A percentile compares a stretch with the other conserved stretches of the same genome.
Evolutionary conservation across 2,113 vertebrate species (phyloP).

Genomic region (Nicator chloris): DNA sequence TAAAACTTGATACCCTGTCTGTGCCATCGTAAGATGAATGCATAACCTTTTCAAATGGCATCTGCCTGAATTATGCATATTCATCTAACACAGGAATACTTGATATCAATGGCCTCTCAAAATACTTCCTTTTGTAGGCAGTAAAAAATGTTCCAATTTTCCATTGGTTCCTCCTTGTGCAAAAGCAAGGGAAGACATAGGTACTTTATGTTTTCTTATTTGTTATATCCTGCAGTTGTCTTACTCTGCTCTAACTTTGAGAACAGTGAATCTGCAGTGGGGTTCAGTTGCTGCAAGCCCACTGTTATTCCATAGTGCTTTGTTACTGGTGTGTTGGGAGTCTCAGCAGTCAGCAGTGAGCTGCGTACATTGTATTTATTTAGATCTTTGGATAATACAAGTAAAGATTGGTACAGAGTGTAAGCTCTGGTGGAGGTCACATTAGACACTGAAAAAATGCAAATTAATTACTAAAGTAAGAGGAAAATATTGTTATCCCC

Average conservation of each 20-base stretch:
- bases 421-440: neutral
- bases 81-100: neutral
- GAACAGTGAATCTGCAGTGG: neutral
- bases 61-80: neutral
- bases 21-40: neutral
- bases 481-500: neutral
- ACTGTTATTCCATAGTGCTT: neutral
- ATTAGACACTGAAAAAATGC: slow-evolving; percentile 9
- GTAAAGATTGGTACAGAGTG: neutral
- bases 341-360: neutral
- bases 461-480: neutral
- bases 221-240: neutral
- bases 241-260: neutral
- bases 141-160: neutral
- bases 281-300: neutral
- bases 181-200: neutral
- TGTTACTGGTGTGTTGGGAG: neutral
- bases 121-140: neutral
- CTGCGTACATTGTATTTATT: neutral
- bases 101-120: neutral
- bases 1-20: neutral
- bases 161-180: neutral
- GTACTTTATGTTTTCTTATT: neutral
- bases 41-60: slow-evolving; percentile 16
- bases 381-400: neutral